These are phyloP conservation scores for Euplexia lucipara DNA, from an alignment of 2,888 invertebrate genomes.

Conservation along the genomic window DNA sequence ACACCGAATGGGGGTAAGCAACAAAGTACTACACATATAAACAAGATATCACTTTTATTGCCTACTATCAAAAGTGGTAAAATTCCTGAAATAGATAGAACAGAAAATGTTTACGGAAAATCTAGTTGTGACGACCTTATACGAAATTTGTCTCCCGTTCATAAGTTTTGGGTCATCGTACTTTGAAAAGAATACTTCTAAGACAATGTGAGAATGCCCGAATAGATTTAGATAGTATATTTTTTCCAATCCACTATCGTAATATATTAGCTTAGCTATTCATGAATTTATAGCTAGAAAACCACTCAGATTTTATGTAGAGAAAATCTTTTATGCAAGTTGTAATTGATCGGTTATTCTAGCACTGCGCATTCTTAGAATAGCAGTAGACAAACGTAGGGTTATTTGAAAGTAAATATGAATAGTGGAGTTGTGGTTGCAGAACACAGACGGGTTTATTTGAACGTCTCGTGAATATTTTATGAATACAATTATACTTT, in stretches of 20 bases:
- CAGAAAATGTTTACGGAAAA: conserved; percentile 11
- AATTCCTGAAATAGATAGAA: conserved; percentile 27
- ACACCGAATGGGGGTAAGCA: conserved; percentile 7
- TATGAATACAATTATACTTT: conserved; percentile 13
- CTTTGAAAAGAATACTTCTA: conserved; percentile 14
- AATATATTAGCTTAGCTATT: conserved; percentile 31
- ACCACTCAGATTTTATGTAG: conserved; percentile 19
- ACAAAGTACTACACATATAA: conserved; percentile 10
- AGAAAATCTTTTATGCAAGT: conserved; percentile 25
- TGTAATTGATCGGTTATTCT: conserved; percentile 20
- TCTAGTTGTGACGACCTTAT: conserved; percentile 5
- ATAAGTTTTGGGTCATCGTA: conserved; percentile 27
- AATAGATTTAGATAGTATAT: conserved; percentile 12
- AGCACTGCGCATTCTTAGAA: conserved; percentile 24
- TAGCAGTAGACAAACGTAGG: conserved; percentile 23
- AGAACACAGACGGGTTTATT: conserved; percentile 15
- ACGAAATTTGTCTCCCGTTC: conserved; percentile 23
- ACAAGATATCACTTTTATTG: conserved; percentile 42
- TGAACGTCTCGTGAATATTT: conserved; percentile 21
- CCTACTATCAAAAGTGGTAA: conserved; percentile 32
- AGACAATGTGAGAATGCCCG: conserved; percentile 21
- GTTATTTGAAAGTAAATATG: conserved; percentile 43
- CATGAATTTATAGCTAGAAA: conserved; percentile 30
- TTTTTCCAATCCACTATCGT: conserved; percentile 21
- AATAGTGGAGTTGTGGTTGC: conserved; percentile 29